These are phyloP conservation scores for Leptodactylus fuscus DNA, from an alignment of 2,113 vertebrate genomes.

Conservation along the genomic window DNA sequence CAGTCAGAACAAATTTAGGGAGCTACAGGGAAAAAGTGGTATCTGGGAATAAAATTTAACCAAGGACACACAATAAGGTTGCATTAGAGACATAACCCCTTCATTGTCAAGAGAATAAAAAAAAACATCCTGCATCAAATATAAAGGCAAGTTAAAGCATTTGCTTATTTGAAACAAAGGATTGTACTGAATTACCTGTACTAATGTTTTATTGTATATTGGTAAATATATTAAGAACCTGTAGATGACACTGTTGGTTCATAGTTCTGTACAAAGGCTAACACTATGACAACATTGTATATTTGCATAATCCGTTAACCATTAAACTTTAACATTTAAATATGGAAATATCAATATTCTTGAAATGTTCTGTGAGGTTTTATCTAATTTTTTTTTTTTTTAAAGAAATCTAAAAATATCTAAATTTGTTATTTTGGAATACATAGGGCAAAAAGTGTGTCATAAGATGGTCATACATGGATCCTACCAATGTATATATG, in stretches of 20 bases:
- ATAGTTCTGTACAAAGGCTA: neutral
- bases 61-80: neutral
- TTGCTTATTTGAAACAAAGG: neutral
- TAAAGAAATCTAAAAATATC: too few relatives aligned
- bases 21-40: slow-evolving; percentile 56
- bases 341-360: too few relatives aligned
- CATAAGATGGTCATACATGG: too few relatives aligned
- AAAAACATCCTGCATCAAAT: too few relatives aligned
- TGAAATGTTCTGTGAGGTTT: too few relatives aligned
- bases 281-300: neutral
- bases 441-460: too few relatives aligned
- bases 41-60: slow-evolving; percentile 60
- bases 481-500: too few relatives aligned
- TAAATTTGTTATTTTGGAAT: too few relatives aligned
- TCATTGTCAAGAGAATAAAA: neutral
- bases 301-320: too few relatives aligned
- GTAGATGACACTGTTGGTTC: slow-evolving; percentile 1
- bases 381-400: too few relatives aligned
- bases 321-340: too few relatives aligned
- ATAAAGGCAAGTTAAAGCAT: neutral
- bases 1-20: slow-evolving; percentile 66
- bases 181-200: neutral
- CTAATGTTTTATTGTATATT: neutral
- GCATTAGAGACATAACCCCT: slow-evolving; percentile 1
- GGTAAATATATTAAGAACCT: neutral